Percentiles rank a stretch among this genome's conserved stretches.
Conservation (phyloP, 2,888 invertebrate genomes). For the Lissonota sp. region DNA sequence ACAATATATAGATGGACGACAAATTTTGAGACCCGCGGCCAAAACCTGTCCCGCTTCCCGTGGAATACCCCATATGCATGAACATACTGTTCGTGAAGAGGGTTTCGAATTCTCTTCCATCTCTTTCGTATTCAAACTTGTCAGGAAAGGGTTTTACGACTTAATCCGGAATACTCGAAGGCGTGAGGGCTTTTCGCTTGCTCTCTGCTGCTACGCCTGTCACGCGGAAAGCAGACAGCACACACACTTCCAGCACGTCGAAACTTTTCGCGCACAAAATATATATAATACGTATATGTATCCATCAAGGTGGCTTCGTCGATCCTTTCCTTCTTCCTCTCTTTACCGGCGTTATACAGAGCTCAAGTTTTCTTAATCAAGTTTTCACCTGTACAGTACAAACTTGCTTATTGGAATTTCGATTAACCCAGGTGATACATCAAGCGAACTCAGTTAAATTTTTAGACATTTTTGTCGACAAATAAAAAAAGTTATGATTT, state of each 20-base stretch:
- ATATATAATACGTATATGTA: constrained; percentile 29
- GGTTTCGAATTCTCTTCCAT: constrained; percentile 5
- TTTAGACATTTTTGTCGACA: too few relatives aligned
- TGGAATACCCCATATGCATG: too few relatives aligned
- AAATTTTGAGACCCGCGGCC: too few relatives aligned
- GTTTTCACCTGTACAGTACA: neutral
- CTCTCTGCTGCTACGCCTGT: constrained; percentile 33
- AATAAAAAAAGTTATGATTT: too few relatives aligned
- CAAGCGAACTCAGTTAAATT: too few relatives aligned
- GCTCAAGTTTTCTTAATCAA: constrained; percentile 38
- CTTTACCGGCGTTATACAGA: constrained; percentile 32
- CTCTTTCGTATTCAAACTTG: constrained; percentile 45
- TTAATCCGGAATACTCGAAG: constrained; percentile 61
- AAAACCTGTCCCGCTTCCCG: too few relatives aligned
- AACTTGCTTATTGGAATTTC: too few relatives aligned
- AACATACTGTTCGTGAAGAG: constrained; percentile 19
- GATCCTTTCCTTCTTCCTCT: constrained; percentile 32
- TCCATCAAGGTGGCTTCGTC: constrained; percentile 43
- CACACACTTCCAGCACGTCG: constrained; percentile 12
- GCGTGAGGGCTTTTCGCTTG: constrained; percentile 12
- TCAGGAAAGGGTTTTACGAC: constrained; percentile 33
- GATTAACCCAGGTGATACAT: too few relatives aligned
- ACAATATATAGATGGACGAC: too few relatives aligned
- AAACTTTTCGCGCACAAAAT: constrained; percentile 51
- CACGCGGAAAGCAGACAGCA: constrained; percentile 17